Evolutionary conservation across 2,797 vertebrate species (phyloP), one percentile per base, ranked within the genome.

Genomic region (Picus viridis): DNA sequence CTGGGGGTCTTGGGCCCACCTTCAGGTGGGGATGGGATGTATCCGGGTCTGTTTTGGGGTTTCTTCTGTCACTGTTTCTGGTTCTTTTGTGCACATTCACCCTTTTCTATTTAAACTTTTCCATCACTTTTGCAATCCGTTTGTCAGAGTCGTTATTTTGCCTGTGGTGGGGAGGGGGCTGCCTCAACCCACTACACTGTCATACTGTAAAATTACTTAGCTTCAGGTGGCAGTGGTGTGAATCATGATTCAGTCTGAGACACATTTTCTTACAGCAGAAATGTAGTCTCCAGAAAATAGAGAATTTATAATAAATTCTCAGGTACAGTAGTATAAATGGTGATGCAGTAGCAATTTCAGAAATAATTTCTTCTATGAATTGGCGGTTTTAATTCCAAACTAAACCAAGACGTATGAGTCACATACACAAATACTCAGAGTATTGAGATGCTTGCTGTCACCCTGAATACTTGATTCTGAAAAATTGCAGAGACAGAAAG

Each of bases 401-500:
- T 77, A 53, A 83, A 77, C 19, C 29, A 82, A 93, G 72, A 85
- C 2, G 1, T 45, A 51, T 41, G 49, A 77, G 32, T 62, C 59
- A 54, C 41, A 77, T 39, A 67, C 2, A 51, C 19, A 81, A 29
- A 58, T 2, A 4, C 26, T 72, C 29, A 62, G 16, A 61, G 23
- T 73, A 88, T 43, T 10, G 2, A 92, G 32, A 73, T 10, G 19
- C 54, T 62, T 82, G 7, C 7, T 69, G 58, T 82, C 74, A 80
- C 61, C 23, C 24, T 76, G 23, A 87, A 81, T 23, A 57, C 78
- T 26, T 58, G 30, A 74, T 84, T 86, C 69, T 92, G 85, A 93
- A 20, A 96, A 93, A 94, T 26, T 88, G 58, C 57, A 83, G 41
- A 71, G 67, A 63, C 6, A 79, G 29, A 89, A 95, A 91, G 74